phyloP scores from a whole-genome alignment of 2,888 invertebrate genomes.

The Mimas tiliae region DNA sequence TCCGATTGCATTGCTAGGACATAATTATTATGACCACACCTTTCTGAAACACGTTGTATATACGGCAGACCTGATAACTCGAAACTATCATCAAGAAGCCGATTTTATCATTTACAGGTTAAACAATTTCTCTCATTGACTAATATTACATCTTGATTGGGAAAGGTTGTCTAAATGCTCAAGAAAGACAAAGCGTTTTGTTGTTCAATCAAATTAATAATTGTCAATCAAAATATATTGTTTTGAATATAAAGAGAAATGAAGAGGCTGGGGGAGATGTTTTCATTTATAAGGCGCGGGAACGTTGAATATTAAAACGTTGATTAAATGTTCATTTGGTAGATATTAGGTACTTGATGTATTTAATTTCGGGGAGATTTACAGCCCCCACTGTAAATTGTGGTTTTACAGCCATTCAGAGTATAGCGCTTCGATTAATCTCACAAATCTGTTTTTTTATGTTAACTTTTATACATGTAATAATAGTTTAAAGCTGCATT shows the following conservation, averaged over 20 bases:
- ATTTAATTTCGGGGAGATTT: neutral
- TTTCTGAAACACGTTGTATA: too few species aligned
- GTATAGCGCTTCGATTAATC: neutral
- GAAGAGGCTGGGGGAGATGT: neutral
- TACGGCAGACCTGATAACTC: too few species aligned
- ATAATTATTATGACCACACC: too few species aligned
- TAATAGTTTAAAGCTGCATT: neutral
- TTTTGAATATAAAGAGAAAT: conserved; percentile 14
- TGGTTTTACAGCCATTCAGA: neutral
- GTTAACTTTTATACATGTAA: neutral
- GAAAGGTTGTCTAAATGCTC: conserved; percentile 1
- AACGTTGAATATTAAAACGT: conserved; percentile 11
- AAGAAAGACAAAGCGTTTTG: conserved; percentile 1
- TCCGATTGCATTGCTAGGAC: too few species aligned
- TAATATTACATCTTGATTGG: neutral
- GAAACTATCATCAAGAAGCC: too few species aligned
- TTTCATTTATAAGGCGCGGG: neutral
- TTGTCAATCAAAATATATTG: conserved; percentile 21
- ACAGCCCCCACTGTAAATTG: neutral
- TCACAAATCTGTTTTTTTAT: neutral
- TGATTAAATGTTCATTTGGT: neutral
- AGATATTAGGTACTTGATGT: neutral
- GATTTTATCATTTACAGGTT: too few species aligned
- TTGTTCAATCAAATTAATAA: conserved; percentile 13
- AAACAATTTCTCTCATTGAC: neutral